Conservation (phyloP, 2,113 vertebrate genomes). For the Hydrolagus affinis region DNA sequence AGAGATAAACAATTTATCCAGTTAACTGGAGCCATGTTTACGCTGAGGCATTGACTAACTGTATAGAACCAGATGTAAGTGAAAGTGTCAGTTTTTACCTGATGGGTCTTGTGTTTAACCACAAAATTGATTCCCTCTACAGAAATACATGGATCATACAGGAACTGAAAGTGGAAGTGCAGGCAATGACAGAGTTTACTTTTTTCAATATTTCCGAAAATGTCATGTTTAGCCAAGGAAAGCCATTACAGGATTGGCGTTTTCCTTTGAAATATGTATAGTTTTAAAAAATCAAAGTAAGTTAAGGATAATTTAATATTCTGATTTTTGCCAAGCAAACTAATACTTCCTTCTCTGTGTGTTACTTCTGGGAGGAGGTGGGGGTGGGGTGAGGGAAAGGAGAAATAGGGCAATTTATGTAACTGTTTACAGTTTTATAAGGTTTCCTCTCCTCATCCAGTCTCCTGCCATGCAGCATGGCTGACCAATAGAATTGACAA, state of each 20-base stretch:
- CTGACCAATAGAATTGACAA: background rate
- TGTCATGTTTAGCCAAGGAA: background rate
- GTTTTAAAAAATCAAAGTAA: background rate
- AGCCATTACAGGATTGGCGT: background rate
- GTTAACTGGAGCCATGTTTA: too few relatives aligned
- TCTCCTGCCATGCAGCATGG: background rate
- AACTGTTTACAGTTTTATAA: too few relatives aligned
- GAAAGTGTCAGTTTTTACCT: background rate
- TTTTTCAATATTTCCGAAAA: background rate
- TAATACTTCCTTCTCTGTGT: background rate
- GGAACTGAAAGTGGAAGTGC: background rate
- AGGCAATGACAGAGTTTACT: constrained; percentile 11
- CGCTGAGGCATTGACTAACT: background rate
- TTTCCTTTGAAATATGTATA: constrained; percentile 12
- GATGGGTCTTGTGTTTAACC: background rate
- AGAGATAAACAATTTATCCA: too few relatives aligned
- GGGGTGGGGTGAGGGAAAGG: too few relatives aligned
- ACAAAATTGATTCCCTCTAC: background rate
- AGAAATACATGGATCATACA: background rate
- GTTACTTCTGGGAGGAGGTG: background rate
- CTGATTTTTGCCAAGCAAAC: background rate
- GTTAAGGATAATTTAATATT: background rate
- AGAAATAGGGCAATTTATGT: too few relatives aligned
- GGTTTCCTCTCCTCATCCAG: background rate
- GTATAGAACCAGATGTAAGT: background rate